Base-by-base conservation (phyloP, 2,888 invertebrate genomes). In the Drosophila prolongata region DNA sequence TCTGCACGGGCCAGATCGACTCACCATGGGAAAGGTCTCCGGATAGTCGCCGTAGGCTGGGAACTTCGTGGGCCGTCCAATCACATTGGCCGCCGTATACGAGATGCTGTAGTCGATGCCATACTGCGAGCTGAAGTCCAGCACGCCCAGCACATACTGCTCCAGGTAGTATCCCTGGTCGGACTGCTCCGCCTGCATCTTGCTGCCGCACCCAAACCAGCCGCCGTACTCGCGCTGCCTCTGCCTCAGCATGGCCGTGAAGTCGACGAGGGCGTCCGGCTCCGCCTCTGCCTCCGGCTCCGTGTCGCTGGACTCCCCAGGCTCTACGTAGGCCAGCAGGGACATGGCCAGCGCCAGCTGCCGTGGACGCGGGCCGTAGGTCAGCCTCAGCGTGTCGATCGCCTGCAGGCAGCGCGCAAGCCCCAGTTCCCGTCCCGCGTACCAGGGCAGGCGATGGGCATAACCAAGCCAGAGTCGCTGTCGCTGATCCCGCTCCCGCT, bases 21-120 rank as follows among this genome's bases (percentile, higher is more conserved):
- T 93, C 93, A 98, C 98, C 95, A 98, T 96, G 65, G 97, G 96
- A 93, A 96, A 98, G 13, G 97, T 96, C 92, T 97, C 95, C 10
- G 97, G 96, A 93, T 96, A 98, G 91, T 98, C 98, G 16, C 98
- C 98, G 92, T 98, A 98, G 75, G 95, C 95, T 0, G 98, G 98
- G 93, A 95, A 98, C 91, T 96, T 96, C 30, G 95, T 95, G 11
- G 96, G 96, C 80, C 95, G 95, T 9, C 98, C 97, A 56, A 96
- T 95, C 64, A 98, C 94, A 93, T 98, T 98, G 57, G 95, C 94
- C 6, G 97, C 97, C 4, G 97, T 96, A 90, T 98, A 98, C 0
- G 97, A 97, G 90, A 97, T 96, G 93, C 97, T 97, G 72, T 95
- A 95, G 91, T 95, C 96, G 91, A 96, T 96, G 70, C 97, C 98